phyloP scores from a whole-genome alignment of 2,113 vertebrate genomes.

The Ciconia stormi region DNA sequence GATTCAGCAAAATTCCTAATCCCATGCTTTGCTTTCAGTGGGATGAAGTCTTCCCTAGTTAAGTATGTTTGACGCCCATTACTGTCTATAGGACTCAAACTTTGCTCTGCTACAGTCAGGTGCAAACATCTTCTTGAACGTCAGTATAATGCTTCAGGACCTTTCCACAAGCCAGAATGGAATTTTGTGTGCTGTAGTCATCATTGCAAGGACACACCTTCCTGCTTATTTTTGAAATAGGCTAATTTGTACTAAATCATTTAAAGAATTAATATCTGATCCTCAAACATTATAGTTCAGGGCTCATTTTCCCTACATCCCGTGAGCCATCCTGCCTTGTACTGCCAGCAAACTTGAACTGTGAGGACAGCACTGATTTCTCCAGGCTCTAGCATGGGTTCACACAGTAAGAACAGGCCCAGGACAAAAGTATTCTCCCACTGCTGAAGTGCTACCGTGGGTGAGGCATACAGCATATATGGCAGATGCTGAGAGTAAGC shows the following conservation, averaged over 20 bases:
- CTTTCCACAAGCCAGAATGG: background rate
- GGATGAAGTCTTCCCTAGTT: background rate
- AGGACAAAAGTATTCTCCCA: background rate
- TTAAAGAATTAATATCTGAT: background rate
- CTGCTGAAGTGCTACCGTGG: background rate
- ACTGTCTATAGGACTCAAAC: background rate
- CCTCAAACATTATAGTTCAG: background rate
- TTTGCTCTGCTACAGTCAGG: background rate
- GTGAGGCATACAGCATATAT: background rate
- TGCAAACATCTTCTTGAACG: background rate
- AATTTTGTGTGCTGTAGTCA: background rate
- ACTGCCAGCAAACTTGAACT: background rate
- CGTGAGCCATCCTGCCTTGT: background rate
- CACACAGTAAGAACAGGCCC: background rate
- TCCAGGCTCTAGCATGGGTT: background rate
- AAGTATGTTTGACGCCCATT: background rate
- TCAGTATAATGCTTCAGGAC: background rate
- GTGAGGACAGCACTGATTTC: background rate
- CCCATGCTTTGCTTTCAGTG: background rate
- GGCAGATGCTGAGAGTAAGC: background rate
- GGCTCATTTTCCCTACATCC: background rate
- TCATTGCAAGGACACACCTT: background rate
- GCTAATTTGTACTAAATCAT: background rate
- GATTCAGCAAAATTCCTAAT: background rate
- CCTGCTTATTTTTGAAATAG: background rate